Percentiles rank a stretch among this genome's conserved stretches.
These are phyloP conservation scores for Salticus scenicus DNA, from an alignment of 2,888 invertebrate species.

Conservation along the genomic window DNA sequence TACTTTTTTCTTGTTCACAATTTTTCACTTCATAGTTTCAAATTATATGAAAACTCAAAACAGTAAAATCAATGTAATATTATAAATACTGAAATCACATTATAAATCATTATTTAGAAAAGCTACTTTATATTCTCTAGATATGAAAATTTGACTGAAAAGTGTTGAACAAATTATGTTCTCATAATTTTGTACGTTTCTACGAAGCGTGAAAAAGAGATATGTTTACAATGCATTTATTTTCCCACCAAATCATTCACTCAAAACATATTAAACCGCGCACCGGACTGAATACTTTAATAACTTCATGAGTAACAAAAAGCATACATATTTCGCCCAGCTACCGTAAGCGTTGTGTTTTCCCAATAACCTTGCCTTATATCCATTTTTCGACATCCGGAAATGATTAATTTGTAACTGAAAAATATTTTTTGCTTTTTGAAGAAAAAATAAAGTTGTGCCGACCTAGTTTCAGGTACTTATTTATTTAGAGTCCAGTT, in stretches of 20 bases:
- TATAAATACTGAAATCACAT: too few species aligned
- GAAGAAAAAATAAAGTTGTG: not conserved
- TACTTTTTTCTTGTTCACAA: too few species aligned
- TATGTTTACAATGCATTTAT: not conserved
- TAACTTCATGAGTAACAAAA: conserved; percentile 6
- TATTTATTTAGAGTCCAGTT: not conserved
- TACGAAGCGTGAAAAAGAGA: not conserved
- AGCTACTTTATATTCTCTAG: too few species aligned
- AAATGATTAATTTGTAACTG: conserved; percentile 21
- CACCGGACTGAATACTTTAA: not conserved
- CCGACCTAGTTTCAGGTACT: not conserved
- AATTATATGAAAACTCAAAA: too few species aligned
- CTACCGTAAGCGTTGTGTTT: not conserved
- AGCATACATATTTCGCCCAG: conserved; percentile 13
- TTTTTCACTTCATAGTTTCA: too few species aligned
- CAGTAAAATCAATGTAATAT: too few species aligned
- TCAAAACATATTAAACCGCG: not conserved
- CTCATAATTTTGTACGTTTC: not conserved
- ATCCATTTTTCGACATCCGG: conserved; percentile 26
- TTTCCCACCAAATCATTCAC: not conserved
- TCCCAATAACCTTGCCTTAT: conserved; percentile 25
- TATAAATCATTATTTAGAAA: too few species aligned
- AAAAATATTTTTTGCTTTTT: conserved; percentile 7
- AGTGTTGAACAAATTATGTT: too few species aligned
- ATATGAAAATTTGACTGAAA: too few species aligned